Base-by-base conservation (phyloP, 1,140 invertebrate species). In the Chrysomallon squamiferum region DNA sequence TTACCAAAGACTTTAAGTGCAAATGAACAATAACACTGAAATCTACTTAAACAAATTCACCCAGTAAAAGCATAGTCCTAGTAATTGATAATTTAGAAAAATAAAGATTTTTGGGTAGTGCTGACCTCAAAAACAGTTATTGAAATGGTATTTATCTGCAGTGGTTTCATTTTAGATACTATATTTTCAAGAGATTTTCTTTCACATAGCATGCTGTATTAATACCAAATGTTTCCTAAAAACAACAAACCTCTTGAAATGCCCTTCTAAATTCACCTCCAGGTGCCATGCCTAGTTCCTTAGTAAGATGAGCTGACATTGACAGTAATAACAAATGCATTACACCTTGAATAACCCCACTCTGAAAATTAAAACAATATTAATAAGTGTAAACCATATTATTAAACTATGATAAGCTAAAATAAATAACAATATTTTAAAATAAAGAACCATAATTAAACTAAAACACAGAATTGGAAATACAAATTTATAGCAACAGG, bases 281-380 rank as follows among this genome's bases (percentile, higher is more conserved):
- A 0, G 97, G 97, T n/a, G 95, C 95, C 92, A 99, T 96, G 41
- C 95, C 96, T 22, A 98, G 87, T 85, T 97, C 90, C 79, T 94
- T 93, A 0, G 96, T 96, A 57, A 99, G 88, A 83, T 95, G 91
- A 7, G 96, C 95, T 41, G 95, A 95, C 89, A 97, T 91, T 81
- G 92, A 95, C 3, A 98, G 83, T 60, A 99, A 86, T 43, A 99
- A 84, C 47, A 98, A 88, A 80, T 97, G 95, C 86, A 99, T 90
- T 15, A 97, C 83, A 13, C 96, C 96, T 87, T 96, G 95, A 59
- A 95, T 89, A 6, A 88, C 68, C 18, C 90, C 90, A 78, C 85
- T 86, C 87, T 89, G 75, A 27, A 83, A 75, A 61, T 62, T 66
- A 66, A 63, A n/a, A n/a, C n/a, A 50, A 60, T 35, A 59, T 30